These are phyloP conservation scores for Drosophila mayaguana DNA, from an alignment of 2,888 invertebrate species.

Conservation along the genomic window DNA sequence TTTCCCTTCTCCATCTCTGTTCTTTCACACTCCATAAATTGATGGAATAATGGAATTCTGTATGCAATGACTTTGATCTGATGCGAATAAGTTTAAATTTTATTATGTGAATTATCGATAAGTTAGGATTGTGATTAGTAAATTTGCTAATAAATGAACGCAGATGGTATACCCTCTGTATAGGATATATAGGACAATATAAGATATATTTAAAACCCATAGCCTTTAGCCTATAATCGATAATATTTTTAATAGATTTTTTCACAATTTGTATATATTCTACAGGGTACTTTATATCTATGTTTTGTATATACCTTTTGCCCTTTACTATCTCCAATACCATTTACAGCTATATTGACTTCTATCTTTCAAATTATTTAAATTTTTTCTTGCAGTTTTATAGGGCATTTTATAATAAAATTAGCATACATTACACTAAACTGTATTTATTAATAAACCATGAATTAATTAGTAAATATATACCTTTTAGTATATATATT, in stretches of 20 bases:
- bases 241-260: too few relatives aligned
- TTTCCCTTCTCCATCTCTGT: conserved; percentile 3
- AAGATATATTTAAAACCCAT: neutral
- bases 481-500: neutral
- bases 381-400: neutral
- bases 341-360: too few relatives aligned
- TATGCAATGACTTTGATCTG: conserved; percentile 27
- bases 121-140: conserved; percentile 12
- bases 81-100: conserved; percentile 5
- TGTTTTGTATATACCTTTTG: neutral
- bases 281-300: neutral
- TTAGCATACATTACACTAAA: too few relatives aligned
- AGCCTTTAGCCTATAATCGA: too few relatives aligned
- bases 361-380: neutral
- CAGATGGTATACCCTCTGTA: neutral
- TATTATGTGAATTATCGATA: conserved; percentile 1
- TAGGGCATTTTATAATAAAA: too few relatives aligned
- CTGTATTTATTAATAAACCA: neutral
- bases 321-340: too few relatives aligned
- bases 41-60: conserved; percentile 7
- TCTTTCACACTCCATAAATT: conserved; percentile 7
- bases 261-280: neutral
- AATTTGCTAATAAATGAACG: neutral
- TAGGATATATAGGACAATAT: neutral
- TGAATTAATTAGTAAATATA: too few relatives aligned